These are phyloP conservation scores for Chloromyia formosa DNA, from an alignment of 2,888 invertebrate genomes.

Conservation along the genomic window DNA sequence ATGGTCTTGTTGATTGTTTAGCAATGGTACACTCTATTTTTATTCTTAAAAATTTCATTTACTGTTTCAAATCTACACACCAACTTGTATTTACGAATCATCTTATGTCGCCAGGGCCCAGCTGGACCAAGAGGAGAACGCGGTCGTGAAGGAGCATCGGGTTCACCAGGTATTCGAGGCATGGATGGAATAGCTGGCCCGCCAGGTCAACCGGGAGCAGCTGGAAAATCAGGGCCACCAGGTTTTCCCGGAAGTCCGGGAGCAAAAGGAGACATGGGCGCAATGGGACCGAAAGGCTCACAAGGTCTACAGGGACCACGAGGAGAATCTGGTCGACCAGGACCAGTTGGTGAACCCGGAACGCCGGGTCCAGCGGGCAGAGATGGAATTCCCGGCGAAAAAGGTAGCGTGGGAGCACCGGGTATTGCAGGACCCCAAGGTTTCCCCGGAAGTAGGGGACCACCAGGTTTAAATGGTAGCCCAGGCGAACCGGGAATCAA, in stretches of 20 bases:
- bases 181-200: slow-evolving; percentile 81
- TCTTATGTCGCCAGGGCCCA: slow-evolving; percentile 69
- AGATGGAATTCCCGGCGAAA: slow-evolving; percentile 83
- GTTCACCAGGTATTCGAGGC: slow-evolving; percentile 79
- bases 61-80: neutral
- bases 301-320: slow-evolving; percentile 83
- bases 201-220: slow-evolving; percentile 72
- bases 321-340: slow-evolving; percentile 83
- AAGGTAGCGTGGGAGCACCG: slow-evolving; percentile 76
- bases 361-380: slow-evolving; percentile 79
- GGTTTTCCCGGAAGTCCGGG: slow-evolving; percentile 85
- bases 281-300: slow-evolving; percentile 79
- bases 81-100: neutral
- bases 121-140: slow-evolving; percentile 83
- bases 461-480: slow-evolving; percentile 78
- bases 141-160: slow-evolving; percentile 83
- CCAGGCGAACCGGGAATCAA: slow-evolving; percentile 79
- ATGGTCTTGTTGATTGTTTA: too few relatives aligned
- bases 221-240: slow-evolving; percentile 84
- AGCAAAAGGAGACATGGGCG: slow-evolving; percentile 81
- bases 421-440: slow-evolving; percentile 82
- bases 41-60: neutral
- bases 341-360: slow-evolving; percentile 79
- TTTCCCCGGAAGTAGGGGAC: slow-evolving; percentile 82
- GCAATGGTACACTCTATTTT: neutral